Conservation (phyloP, 2,888 invertebrate genomes). For the Plusia festucae region DNA sequence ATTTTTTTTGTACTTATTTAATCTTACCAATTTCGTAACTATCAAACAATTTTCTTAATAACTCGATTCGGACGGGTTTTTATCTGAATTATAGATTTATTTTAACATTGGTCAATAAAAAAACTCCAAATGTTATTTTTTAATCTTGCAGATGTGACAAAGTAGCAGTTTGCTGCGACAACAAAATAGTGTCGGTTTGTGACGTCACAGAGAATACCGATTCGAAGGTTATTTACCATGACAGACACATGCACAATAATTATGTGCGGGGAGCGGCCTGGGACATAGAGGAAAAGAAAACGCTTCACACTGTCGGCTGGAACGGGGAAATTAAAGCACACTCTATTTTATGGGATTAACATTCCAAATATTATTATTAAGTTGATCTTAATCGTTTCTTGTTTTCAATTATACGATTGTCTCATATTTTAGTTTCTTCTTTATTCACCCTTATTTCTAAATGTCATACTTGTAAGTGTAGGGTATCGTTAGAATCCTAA, state of each 20-base stretch:
- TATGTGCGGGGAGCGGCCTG: constrained; percentile 89
- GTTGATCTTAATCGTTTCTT: neutral
- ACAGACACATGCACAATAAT: constrained; percentile 78
- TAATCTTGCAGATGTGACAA: constrained; percentile 71
- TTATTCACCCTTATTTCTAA: too few relatives aligned
- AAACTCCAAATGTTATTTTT: constrained; percentile 9
- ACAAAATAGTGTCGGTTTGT: constrained; percentile 81
- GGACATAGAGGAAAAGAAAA: constrained; percentile 74
- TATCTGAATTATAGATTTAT: too few relatives aligned
- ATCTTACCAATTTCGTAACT: too few relatives aligned
- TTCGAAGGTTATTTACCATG: constrained; percentile 71
- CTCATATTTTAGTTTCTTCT: neutral
- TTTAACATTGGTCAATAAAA: too few relatives aligned
- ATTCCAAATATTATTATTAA: neutral
- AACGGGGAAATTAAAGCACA: constrained; percentile 85
- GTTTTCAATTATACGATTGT: neutral
- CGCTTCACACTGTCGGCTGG: constrained; percentile 89
- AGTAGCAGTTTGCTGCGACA: constrained; percentile 84
- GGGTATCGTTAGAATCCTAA: too few relatives aligned
- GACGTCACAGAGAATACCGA: constrained; percentile 64
- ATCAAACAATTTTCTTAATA: too few relatives aligned
- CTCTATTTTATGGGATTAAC: constrained; percentile 56
- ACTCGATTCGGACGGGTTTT: too few relatives aligned
- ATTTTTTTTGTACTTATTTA: too few relatives aligned
- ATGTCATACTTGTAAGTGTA: too few relatives aligned